Evolutionary conservation across 2,797 vertebrate species (phyloP).

Genomic region (Diceros bicornis): DNA sequence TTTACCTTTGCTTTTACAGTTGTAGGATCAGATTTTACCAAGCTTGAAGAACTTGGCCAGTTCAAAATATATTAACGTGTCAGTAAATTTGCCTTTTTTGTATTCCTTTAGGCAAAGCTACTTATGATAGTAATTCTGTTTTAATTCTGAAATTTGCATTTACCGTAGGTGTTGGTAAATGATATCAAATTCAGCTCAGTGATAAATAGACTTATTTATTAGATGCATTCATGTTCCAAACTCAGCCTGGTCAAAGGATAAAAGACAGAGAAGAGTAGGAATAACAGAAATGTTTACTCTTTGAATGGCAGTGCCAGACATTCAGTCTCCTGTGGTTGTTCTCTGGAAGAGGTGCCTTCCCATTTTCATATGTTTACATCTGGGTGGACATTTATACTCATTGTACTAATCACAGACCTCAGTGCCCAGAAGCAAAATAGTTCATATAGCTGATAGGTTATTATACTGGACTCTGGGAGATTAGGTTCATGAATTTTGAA

Average conservation of each 20-base stretch:
- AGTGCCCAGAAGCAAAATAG: background rate
- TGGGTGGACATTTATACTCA: background rate
- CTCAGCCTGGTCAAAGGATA: background rate
- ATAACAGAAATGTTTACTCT: background rate
- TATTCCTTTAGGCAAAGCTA: background rate
- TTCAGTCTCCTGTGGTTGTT: background rate
- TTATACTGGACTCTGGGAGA: background rate
- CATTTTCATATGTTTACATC: background rate
- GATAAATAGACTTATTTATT: background rate
- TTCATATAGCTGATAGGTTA: background rate
- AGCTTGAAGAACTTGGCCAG: background rate
- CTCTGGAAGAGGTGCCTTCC: background rate
- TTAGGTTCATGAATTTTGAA: background rate
- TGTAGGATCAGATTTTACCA: conserved; percentile 11
- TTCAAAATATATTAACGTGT: background rate
- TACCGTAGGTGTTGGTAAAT: background rate
- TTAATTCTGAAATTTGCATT: background rate
- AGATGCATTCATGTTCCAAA: background rate
- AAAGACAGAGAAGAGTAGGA: background rate
- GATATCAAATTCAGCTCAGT: background rate
- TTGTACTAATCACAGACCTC: background rate
- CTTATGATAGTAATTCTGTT: background rate
- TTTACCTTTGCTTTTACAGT: background rate
- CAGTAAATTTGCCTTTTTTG: background rate
- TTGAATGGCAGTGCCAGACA: background rate